Percentiles rank a stretch among this genome's conserved stretches.
Conservation (phyloP, 92 coral and sea anemone genomes). For the Porites divaricata region DNA sequence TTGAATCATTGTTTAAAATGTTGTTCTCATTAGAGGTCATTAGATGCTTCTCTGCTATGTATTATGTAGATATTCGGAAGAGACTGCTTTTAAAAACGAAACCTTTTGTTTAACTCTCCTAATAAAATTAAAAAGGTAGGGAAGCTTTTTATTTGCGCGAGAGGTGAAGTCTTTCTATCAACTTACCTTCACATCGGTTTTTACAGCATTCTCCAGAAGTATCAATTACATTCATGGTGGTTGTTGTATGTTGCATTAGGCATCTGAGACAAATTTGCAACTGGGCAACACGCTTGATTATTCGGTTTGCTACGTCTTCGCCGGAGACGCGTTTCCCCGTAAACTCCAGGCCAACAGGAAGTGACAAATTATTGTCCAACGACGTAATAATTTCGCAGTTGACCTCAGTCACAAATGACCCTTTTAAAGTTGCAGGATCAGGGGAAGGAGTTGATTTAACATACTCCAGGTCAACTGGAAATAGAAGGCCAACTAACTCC, state of each 20-base stretch:
- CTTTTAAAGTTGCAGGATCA: constrained; percentile 28
- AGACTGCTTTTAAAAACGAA: background rate
- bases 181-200: constrained; percentile 41
- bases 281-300: constrained; percentile 29
- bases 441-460: constrained; percentile 38
- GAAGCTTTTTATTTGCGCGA: background rate
- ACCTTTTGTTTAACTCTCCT: background rate
- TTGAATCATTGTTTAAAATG: background rate
- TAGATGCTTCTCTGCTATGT: too few relatives aligned
- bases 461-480: constrained; percentile 24
- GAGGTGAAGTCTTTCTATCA: background rate
- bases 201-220: constrained; percentile 36
- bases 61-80: too few relatives aligned
- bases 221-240: constrained; percentile 24
- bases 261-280: constrained; percentile 37
- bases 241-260: constrained; percentile 20
- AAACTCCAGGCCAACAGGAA: constrained; percentile 35
- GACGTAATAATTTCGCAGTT: constrained; percentile 18
- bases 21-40: too few relatives aligned
- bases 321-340: constrained; percentile 29
- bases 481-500: constrained; percentile 37
- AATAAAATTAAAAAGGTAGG: background rate
- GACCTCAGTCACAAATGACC: constrained; percentile 25
- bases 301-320: constrained; percentile 19
- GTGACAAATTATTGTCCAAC: constrained; percentile 26